Conservation (phyloP, 1,140 invertebrate species). For the Hetaerina americana region DNA sequence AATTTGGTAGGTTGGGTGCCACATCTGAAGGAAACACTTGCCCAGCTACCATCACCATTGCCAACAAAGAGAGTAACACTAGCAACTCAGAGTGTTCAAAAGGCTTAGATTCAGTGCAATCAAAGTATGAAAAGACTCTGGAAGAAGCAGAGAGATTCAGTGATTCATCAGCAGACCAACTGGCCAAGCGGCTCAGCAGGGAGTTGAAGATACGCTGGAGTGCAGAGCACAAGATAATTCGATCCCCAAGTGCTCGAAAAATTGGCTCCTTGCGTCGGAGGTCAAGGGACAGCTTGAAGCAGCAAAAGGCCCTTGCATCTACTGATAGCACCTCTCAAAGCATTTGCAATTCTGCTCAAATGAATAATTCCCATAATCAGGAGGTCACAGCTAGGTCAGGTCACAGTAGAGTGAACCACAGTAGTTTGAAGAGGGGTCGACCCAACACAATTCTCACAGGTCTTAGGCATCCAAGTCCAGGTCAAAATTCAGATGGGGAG, state of each 20-base stretch:
- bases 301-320: not conserved
- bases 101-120: constrained; percentile 37
- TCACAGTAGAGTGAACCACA: not conserved
- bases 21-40: constrained; percentile 16
- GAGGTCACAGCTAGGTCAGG: not conserved
- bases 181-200: constrained; percentile 51
- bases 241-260: constrained; percentile 65
- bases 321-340: not conserved
- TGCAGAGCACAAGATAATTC: constrained; percentile 51
- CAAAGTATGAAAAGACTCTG: constrained; percentile 55
- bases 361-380: not conserved
- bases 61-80: constrained; percentile 21
- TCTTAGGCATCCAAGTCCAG: constrained; percentile 19
- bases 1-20: constrained; percentile 39
- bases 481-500: not conserved
- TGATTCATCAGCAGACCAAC: constrained; percentile 46
- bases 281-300: constrained; percentile 36
- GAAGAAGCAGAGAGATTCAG: constrained; percentile 45
- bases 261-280: constrained; percentile 56
- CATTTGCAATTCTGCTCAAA: not conserved
- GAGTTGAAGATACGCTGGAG: constrained; percentile 57
- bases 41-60: constrained; percentile 6
- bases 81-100: constrained; percentile 16
- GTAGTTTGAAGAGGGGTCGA: constrained; percentile 21
- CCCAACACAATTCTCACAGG: constrained; percentile 23